Evolutionary conservation across 2,888 invertebrate species (phyloP).

Genomic region (Aporophyla nigra): DNA sequence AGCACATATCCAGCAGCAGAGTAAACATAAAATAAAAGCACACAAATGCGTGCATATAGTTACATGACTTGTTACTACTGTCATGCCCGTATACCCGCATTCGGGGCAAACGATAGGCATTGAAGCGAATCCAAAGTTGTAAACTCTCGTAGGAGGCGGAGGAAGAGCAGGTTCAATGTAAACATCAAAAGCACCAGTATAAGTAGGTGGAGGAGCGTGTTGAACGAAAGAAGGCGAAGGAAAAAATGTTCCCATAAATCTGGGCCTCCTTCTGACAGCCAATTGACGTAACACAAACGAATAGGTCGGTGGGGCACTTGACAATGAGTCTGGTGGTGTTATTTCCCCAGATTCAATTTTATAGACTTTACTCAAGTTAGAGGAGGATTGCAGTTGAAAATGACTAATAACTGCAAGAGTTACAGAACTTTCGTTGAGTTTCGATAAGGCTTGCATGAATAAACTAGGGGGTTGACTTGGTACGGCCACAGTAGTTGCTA

Average conservation of each 20-base stretch:
- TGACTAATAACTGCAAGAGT: slow-evolving; percentile 68
- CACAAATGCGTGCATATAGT: slow-evolving; percentile 86
- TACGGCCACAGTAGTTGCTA: slow-evolving; percentile 69
- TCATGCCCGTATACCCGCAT: slow-evolving; percentile 85
- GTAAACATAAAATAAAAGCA: slow-evolving; percentile 82
- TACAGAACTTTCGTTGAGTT: slow-evolving; percentile 79
- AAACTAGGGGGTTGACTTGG: slow-evolving; percentile 77
- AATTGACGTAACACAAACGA: slow-evolving; percentile 86
- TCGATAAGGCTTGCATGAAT: slow-evolving; percentile 81
- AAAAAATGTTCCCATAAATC: slow-evolving; percentile 86
- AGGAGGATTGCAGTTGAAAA: slow-evolving; percentile 56
- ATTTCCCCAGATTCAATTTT: slow-evolving; percentile 71
- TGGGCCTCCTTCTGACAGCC: slow-evolving; percentile 80
- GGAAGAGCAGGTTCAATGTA: slow-evolving; percentile 81
- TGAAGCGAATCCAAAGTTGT: slow-evolving; percentile 82
- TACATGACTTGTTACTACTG: slow-evolving; percentile 78
- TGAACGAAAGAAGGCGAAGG: slow-evolving; percentile 86
- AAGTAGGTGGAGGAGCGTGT: slow-evolving; percentile 86
- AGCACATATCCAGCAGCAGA: slow-evolving; percentile 87
- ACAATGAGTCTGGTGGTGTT: slow-evolving; percentile 83
- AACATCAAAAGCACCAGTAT: slow-evolving; percentile 86
- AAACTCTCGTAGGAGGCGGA: slow-evolving; percentile 76
- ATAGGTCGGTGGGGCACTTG: slow-evolving; percentile 86
- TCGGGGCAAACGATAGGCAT: slow-evolving; percentile 83
- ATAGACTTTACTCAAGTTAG: slow-evolving; percentile 35